These are phyloP conservation scores for Sebastes vulpes DNA, from an alignment of 2,797 vertebrate genomes.

Conservation along the genomic window DNA sequence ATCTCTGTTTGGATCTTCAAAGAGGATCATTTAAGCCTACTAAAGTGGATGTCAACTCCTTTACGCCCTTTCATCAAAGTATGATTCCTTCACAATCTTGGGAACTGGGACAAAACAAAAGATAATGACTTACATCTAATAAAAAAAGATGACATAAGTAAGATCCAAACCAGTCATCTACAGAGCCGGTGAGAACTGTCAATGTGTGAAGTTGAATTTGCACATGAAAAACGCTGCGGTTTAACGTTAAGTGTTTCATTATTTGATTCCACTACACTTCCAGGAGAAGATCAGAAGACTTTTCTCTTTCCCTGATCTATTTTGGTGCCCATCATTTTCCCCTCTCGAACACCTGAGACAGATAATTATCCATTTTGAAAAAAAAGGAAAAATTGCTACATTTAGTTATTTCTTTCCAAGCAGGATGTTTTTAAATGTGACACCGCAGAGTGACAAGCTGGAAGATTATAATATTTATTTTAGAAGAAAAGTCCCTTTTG, in stretches of 20 bases:
- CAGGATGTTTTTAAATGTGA: constrained; percentile 66
- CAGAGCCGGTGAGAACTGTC: constrained; percentile 73
- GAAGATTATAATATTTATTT: constrained; percentile 46
- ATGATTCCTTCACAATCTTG: constrained; percentile 58
- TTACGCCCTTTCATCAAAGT: constrained; percentile 67
- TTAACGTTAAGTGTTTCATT: constrained; percentile 82
- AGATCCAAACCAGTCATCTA: constrained; percentile 69
- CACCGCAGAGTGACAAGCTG: constrained; percentile 56
- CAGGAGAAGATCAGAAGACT: constrained; percentile 79
- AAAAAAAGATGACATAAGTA: constrained; percentile 51
- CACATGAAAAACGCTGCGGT: constrained; percentile 79
- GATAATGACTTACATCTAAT: constrained; percentile 72
- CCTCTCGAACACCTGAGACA: constrained; percentile 75
- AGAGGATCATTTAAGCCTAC: constrained; percentile 75
- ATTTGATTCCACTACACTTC: constrained; percentile 73
- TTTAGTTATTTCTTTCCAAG: constrained; percentile 56
- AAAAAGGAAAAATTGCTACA: constrained; percentile 49
- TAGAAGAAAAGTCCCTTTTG: not conserved
- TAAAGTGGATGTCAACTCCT: constrained; percentile 80
- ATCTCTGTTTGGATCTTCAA: constrained; percentile 77
- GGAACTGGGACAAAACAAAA: constrained; percentile 67
- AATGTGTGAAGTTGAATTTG: constrained; percentile 82
- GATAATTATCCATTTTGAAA: constrained; percentile 81
- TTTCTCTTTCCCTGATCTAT: constrained; percentile 80
- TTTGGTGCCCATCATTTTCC: constrained; percentile 81